Evolutionary conservation across 2,797 vertebrate species (phyloP), one percentile per base, ranked within the genome.

Genomic region (Hozukius guyotensis): DNA sequence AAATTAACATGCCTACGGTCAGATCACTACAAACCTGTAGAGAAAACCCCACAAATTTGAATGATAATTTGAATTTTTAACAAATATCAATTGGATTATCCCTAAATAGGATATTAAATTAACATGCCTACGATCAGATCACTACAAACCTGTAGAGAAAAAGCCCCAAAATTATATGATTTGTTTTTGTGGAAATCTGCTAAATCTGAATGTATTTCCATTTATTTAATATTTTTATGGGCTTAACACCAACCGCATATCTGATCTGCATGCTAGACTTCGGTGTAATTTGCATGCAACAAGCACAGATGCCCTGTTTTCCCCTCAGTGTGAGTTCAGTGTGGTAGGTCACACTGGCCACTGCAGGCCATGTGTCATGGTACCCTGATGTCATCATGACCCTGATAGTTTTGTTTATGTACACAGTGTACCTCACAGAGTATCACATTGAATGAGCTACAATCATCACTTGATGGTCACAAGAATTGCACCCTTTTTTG

Each of bases 231-330:
- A 42, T 16, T n/a, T 61, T 20, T 49, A 42, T 49, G n/a, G 78
- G 63, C 55, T 25, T 36, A 56, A 31, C 62, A 31, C 22, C 16
- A 53, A 13, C 72, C 56, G 27, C 61, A 38, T 36, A 42, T 63
- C 68, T 76, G 70, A 80, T 77, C 42, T 85, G 84, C 86, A 88
- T 86, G 65, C 74, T 59, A 32, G 59, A 70, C 60, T 56, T 67
- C 8, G 5, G 52, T 90, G 77, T 85, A 25, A 84, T 93, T 88
- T 87, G 89, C 90, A 92, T 91, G 82, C 82, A 82, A 70, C 75
- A 80, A 87, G 79, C 87, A 87, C 84, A 83, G 71, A 75, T 65
- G 36, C 49, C 29, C 46, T 22, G 4, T 71, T 63, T n/a, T n/a
- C 14, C 31, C 60, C 53, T 70, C 71, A 49, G 18, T 49, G 46